Percentiles rank a stretch among this genome's conserved stretches.
Conservation (phyloP, 2,797 vertebrate genomes). For the Pteropus rufus region DNA sequence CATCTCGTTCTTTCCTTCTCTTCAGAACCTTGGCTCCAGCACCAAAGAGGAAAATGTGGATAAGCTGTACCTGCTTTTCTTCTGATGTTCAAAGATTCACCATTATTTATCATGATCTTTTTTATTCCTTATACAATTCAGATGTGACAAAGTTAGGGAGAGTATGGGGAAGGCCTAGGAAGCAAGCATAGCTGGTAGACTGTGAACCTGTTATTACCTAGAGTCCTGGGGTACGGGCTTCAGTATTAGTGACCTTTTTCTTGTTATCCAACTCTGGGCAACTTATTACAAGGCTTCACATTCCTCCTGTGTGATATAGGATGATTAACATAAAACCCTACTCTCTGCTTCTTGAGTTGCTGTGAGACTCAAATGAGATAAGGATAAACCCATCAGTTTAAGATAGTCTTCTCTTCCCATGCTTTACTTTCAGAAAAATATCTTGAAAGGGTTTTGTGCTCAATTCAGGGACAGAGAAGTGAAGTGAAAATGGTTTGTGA, state of each 20-base stretch:
- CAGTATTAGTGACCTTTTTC: not conserved
- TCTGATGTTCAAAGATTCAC: not conserved
- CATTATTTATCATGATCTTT: not conserved
- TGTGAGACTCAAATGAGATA: not conserved
- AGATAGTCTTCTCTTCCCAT: not conserved
- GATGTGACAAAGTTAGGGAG: not conserved
- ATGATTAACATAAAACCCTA: not conserved
- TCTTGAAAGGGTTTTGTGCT: not conserved
- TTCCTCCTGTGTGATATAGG: not conserved
- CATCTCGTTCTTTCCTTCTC: not conserved
- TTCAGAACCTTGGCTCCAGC: not conserved
- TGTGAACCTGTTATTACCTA: accelerated
- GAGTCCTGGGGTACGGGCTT: not conserved
- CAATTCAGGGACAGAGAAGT: not conserved
- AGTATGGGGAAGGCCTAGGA: not conserved
- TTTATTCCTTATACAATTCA: not conserved
- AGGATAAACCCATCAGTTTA: not conserved
- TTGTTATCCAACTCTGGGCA: not conserved
- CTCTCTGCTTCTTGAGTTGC: not conserved
- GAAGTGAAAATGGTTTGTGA: not conserved
- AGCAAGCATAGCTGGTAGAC: not conserved
- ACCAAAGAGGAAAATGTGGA: not conserved
- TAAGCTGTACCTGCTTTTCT: not conserved
- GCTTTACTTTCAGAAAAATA: not conserved
- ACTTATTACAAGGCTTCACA: not conserved